Conservation (phyloP, 23 tunicate genomes). For the Clavelina lepadiformis region DNA sequence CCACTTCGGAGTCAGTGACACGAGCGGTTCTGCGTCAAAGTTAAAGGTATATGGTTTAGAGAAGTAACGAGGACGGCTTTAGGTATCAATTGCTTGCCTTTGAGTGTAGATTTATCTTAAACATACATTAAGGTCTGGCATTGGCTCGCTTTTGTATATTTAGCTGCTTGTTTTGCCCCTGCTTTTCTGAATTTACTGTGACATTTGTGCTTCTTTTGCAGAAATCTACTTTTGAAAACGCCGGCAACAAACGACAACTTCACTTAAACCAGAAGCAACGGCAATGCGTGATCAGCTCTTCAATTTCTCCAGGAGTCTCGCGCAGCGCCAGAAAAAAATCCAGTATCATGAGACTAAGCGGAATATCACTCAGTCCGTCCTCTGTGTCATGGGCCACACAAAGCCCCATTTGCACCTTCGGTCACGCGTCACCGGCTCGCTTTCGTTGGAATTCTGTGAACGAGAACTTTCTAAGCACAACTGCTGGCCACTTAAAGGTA, state of each 20-base stretch:
- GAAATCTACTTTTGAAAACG: too few relatives aligned
- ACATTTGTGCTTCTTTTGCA: too few relatives aligned
- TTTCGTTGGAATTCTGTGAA: not conserved
- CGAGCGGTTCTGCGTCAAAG: not conserved
- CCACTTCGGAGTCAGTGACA: not conserved
- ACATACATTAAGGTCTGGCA: too few relatives aligned
- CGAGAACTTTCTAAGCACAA: too few relatives aligned
- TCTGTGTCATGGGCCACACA: slow-evolving; percentile 68
- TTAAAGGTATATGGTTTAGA: not conserved
- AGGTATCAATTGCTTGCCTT: too few relatives aligned
- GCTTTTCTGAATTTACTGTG: too few relatives aligned
- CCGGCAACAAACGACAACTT: not conserved
- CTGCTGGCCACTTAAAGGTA: too few relatives aligned
- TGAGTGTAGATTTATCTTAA: too few relatives aligned
- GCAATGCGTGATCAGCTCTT: slow-evolving; percentile 36
- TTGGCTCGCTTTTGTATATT: too few relatives aligned
- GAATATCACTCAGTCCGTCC: slow-evolving; percentile 61
- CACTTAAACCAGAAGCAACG: not conserved
- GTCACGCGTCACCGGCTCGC: not conserved
- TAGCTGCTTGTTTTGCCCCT: too few relatives aligned
- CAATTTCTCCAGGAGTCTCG: slow-evolving; percentile 20
- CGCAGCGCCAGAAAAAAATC: slow-evolving; percentile 5
- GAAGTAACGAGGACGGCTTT: too few relatives aligned
- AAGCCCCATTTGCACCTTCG: slow-evolving; percentile 39
- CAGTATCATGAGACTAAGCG: slow-evolving; percentile 56